A percentile compares a stretch with the other conserved stretches of the same genome.
These are phyloP conservation scores for Oxytorus armatus DNA, from an alignment of 2,888 invertebrate species.

Conservation along the genomic window DNA sequence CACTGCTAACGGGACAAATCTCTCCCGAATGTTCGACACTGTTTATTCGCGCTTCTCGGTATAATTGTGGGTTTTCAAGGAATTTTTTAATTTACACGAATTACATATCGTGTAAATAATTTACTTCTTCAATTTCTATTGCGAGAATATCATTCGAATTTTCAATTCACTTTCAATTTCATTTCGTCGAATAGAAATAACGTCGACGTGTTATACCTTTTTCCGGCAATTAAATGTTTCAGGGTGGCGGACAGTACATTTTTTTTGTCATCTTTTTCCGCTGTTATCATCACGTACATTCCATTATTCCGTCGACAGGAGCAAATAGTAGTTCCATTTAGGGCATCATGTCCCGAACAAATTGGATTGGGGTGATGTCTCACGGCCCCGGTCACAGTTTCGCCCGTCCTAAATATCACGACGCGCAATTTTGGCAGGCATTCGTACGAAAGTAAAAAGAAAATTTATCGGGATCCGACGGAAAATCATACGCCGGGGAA, in stretches of 20 bases:
- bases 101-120: too few species aligned
- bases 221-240: background rate
- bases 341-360: background rate
- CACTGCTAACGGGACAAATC: background rate
- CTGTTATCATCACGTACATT: background rate
- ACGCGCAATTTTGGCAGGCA: background rate
- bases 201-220: background rate
- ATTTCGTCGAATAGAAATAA: background rate
- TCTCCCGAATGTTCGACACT: background rate
- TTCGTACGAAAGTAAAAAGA: constrained; percentile 6
- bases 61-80: background rate
- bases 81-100: too few species aligned
- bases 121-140: too few species aligned
- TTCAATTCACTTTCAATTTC: too few species aligned
- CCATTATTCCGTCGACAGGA: background rate
- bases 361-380: background rate
- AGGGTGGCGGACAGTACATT: background rate
- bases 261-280: background rate
- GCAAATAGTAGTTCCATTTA: background rate
- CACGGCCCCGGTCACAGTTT: background rate
- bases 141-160: too few species aligned
- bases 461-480: background rate
- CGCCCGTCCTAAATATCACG: background rate
- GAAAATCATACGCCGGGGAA: background rate
- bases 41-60: background rate